Percentiles rank a stretch among this genome's conserved stretches.
Evolutionary conservation across 2,888 invertebrate genomes (phyloP).

Genomic region (Sminthurides aquaticus): DNA sequence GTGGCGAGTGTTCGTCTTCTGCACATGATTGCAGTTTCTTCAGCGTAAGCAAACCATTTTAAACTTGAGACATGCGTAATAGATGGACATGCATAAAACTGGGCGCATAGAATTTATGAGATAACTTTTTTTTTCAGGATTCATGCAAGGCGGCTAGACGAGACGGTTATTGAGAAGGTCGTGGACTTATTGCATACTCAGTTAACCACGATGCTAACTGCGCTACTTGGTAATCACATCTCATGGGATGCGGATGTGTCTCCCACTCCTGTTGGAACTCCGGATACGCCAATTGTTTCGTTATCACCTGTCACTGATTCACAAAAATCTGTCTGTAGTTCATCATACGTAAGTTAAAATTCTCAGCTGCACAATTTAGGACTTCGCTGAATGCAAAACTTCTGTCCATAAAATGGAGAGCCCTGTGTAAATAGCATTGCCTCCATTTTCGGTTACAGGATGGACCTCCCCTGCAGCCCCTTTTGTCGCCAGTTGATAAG

Average conservation of each 20-base stretch:
- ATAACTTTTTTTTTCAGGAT: conserved; percentile 46
- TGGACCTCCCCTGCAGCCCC: conserved; percentile 4
- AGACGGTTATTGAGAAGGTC: conserved; percentile 50
- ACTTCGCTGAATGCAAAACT: too few species aligned
- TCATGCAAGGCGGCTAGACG: conserved; percentile 51
- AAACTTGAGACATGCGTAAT: not conserved
- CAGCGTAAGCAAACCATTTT: conserved; percentile 47
- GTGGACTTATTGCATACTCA: conserved; percentile 53
- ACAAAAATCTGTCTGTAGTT: conserved; percentile 29
- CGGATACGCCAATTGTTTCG: conserved; percentile 39
- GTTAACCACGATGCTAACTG: conserved; percentile 45
- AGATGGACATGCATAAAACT: not conserved
- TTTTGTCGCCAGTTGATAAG: conserved; percentile 37
- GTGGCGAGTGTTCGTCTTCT: conserved; percentile 53
- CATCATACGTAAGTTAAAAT: conserved; percentile 24
- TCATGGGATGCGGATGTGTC: conserved; percentile 35
- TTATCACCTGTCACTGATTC: conserved; percentile 37
- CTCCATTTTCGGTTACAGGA: not conserved
- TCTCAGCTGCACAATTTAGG: too few species aligned
- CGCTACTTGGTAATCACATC: conserved; percentile 38
- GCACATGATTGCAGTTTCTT: conserved; percentile 54
- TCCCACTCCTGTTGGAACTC: conserved; percentile 39
- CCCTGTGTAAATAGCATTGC: not conserved
- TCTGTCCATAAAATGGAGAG: too few species aligned
- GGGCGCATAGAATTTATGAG: too few species aligned